A percentile compares a stretch with the other conserved stretches of the same genome.
These are phyloP conservation scores for Macrophya alboannulata DNA, from an alignment of 2,888 invertebrate species.

Conservation along the genomic window DNA sequence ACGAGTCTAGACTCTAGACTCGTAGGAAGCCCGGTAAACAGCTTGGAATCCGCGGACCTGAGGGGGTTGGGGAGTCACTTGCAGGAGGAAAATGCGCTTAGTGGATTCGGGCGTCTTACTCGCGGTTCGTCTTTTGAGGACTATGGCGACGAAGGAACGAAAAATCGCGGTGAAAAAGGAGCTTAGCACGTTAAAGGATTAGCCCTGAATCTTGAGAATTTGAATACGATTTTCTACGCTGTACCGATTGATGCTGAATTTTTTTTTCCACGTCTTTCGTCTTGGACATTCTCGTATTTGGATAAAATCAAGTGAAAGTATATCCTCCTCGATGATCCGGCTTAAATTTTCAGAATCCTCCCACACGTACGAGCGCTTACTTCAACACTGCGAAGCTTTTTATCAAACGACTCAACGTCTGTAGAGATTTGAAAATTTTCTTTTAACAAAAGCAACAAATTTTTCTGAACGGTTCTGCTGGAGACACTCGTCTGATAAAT, in stretches of 20 bases:
- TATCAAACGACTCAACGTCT: not conserved
- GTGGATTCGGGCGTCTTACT: slow-evolving; percentile 46
- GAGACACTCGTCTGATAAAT: not conserved
- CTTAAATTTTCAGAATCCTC: slow-evolving; percentile 22
- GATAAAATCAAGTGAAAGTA: slow-evolving; percentile 24
- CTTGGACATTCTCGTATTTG: slow-evolving; percentile 24
- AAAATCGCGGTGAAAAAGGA: slow-evolving; percentile 16
- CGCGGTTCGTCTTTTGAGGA: slow-evolving; percentile 45
- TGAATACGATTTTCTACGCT: slow-evolving; percentile 43
- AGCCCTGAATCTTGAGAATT: slow-evolving; percentile 25
- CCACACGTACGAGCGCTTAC: not conserved
- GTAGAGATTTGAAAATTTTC: not conserved
- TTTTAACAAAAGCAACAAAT: not conserved
- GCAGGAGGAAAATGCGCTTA: slow-evolving; percentile 60
- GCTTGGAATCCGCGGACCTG: not conserved
- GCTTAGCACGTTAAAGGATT: slow-evolving; percentile 42
- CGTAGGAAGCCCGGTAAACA: not conserved
- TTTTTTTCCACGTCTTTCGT: not conserved
- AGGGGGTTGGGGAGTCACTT: not conserved
- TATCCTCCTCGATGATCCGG: slow-evolving; percentile 29
- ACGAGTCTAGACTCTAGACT: not conserved
- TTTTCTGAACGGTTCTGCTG: not conserved
- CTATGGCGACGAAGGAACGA: slow-evolving; percentile 13
- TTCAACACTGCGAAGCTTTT: not conserved
- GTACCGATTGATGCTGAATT: slow-evolving; percentile 2